Evolutionary conservation across 2,888 invertebrate species (phyloP).

Genomic region (Drosophila aldrichi): DNA sequence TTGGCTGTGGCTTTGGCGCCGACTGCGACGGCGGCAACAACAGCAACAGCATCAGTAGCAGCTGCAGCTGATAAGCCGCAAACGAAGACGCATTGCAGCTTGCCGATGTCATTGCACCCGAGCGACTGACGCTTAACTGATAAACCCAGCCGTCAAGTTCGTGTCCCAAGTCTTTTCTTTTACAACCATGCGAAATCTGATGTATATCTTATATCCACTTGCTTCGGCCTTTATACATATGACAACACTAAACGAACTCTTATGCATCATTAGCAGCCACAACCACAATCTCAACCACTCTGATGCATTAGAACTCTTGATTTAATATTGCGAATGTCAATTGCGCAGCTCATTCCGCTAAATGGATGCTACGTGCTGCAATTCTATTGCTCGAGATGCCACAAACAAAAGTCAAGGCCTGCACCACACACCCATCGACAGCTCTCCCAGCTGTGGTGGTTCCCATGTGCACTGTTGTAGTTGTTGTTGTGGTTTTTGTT

Average conservation of each 20-base stretch:
- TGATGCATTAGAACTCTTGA: conserved; percentile 21
- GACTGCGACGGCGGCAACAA: background rate
- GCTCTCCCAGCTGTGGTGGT: conserved; percentile 11
- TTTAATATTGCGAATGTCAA: conserved; percentile 58
- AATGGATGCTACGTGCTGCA: conserved; percentile 72
- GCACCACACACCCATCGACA: background rate
- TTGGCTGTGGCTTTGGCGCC: background rate
- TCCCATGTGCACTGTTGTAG: conserved; percentile 43
- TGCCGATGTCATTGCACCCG: conserved; percentile 61
- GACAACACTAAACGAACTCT: background rate
- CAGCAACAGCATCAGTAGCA: background rate
- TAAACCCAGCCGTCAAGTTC: conserved; percentile 50
- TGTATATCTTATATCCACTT: conserved; percentile 1
- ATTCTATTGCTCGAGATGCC: conserved; percentile 58
- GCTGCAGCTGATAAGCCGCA: conserved; percentile 49
- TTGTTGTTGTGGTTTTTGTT: background rate
- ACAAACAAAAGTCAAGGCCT: conserved; percentile 65
- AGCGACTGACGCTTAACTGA: conserved; percentile 29
- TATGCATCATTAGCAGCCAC: background rate
- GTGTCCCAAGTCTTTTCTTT: conserved; percentile 59
- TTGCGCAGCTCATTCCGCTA: conserved; percentile 60
- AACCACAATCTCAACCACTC: background rate
- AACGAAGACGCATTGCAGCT: conserved; percentile 27
- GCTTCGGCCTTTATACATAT: background rate
- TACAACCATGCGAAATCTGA: conserved; percentile 20